Conservation (phyloP, 2,888 invertebrate species). For the Trissonchulus latispiculum region DNA sequence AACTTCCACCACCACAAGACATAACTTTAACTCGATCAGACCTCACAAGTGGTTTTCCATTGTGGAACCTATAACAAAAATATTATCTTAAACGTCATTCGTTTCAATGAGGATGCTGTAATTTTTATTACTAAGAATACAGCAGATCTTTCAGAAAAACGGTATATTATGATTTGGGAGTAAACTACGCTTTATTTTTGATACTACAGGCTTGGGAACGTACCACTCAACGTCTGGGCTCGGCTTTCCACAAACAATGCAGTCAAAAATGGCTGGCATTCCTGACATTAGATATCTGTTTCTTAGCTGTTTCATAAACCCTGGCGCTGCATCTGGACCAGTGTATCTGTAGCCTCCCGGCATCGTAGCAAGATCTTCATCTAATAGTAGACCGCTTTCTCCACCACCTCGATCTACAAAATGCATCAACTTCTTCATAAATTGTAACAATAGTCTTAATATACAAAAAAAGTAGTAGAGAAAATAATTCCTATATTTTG, state of each 20-base stretch:
- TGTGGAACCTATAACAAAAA: conserved; percentile 37
- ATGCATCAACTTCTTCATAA: too few relatives aligned
- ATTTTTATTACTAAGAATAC: too few relatives aligned
- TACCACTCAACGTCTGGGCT: conserved; percentile 39
- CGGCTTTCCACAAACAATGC: conserved; percentile 40
- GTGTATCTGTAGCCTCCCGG: neutral
- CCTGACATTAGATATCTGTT: conserved; percentile 43
- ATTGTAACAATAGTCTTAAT: too few relatives aligned
- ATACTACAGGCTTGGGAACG: conserved; percentile 19
- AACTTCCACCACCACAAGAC: conserved; percentile 38
- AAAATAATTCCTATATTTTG: too few relatives aligned
- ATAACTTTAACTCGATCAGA: conserved; percentile 47
- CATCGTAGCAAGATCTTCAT: too few relatives aligned
- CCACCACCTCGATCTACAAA: too few relatives aligned
- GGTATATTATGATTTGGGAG: too few relatives aligned
- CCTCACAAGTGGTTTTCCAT: conserved; percentile 46
- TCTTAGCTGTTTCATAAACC: conserved; percentile 42
- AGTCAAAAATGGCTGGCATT: conserved; percentile 43
- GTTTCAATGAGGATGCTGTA: too few relatives aligned
- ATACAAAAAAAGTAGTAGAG: too few relatives aligned
- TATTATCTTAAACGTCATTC: too few relatives aligned
- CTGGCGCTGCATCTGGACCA: conserved; percentile 29
- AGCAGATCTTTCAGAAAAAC: too few relatives aligned
- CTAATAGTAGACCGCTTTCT: too few relatives aligned
- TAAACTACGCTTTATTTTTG: neutral